These are phyloP conservation scores for Bufo bufo DNA, from an alignment of 2,113 vertebrate species.

Conservation along the genomic window DNA sequence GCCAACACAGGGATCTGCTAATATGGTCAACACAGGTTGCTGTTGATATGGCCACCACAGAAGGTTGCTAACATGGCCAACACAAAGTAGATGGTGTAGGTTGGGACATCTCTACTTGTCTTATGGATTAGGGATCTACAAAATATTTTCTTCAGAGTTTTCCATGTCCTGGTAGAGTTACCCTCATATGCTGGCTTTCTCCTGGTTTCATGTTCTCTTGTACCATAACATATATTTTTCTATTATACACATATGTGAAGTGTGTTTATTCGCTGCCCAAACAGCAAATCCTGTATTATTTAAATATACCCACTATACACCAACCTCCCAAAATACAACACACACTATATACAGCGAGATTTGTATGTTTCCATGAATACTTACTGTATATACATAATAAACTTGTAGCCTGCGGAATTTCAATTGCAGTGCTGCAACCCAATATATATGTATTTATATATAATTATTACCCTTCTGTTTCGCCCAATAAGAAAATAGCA, in stretches of 20 bases:
- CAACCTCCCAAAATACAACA: slow-evolving; percentile 36
- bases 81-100: no score
- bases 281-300: slow-evolving; percentile 25
- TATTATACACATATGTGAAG: neutral
- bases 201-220: neutral
- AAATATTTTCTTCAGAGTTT: neutral
- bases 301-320: slow-evolving; percentile 48
- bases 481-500: slow-evolving; percentile 54
- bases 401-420: neutral
- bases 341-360: slow-evolving; percentile 27
- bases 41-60: no score
- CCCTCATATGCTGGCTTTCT: neutral
- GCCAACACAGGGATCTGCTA: no score
- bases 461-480: slow-evolving; percentile 1
- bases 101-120: no score
- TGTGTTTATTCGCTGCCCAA: neutral
- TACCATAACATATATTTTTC: neutral
- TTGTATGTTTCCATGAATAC: neutral
- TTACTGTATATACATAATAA: neutral
- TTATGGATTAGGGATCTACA: neutral
- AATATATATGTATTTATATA: slow-evolving; percentile 38
- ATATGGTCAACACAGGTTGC: no score
- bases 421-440: slow-evolving; percentile 17
- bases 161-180: neutral
- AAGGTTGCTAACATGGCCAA: no score